Evolutionary conservation across 2,113 vertebrate genomes (phyloP).

Genomic region (Pavo muticus): DNA sequence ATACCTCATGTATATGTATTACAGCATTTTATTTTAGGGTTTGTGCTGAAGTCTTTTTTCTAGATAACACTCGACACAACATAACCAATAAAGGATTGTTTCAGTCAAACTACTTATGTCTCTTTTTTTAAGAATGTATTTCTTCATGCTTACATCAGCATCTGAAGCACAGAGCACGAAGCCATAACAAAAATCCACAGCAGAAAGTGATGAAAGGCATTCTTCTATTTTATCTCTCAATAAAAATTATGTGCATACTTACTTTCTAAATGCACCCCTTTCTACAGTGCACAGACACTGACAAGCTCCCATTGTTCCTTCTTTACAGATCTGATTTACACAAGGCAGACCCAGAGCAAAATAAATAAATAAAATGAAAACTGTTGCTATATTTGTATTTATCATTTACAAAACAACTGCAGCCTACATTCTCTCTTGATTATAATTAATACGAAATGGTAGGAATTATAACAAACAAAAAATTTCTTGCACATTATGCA

Average conservation of each 20-base stretch:
- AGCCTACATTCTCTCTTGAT: conserved; percentile 22
- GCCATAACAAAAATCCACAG: background rate
- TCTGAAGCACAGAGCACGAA: background rate
- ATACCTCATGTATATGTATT: no score
- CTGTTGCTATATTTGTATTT: conserved; percentile 10
- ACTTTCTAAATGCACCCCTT: background rate
- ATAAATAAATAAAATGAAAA: background rate
- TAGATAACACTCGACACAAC: background rate
- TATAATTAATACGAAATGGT: conserved; percentile 53
- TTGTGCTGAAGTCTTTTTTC: background rate
- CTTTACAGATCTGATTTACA: background rate
- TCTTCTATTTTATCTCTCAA: background rate
- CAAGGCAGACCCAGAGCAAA: background rate
- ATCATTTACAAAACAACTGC: conserved; percentile 5
- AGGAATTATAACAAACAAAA: conserved; percentile 39
- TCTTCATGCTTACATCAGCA: background rate
- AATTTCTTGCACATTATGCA: background rate
- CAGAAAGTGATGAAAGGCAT: background rate
- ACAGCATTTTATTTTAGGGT: background rate
- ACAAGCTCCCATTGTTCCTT: background rate
- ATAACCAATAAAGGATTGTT: background rate
- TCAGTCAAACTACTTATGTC: background rate
- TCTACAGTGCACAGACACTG: background rate
- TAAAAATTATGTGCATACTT: background rate
- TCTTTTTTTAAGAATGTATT: background rate